Evolutionary conservation across 2,888 invertebrate genomes (phyloP).

Genomic region (Leptinotarsa peninsularis): DNA sequence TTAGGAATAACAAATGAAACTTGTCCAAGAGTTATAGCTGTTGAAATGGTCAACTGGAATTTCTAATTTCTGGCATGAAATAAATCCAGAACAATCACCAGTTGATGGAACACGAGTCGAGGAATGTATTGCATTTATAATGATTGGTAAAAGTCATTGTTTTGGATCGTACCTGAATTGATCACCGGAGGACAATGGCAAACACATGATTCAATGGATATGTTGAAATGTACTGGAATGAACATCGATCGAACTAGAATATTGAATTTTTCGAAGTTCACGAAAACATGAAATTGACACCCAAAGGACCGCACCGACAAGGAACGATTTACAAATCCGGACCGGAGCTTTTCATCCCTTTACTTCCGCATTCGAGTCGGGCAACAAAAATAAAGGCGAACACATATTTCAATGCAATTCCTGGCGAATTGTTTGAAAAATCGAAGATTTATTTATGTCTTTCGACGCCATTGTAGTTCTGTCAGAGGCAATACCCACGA

Average conservation of each 20-base stretch:
- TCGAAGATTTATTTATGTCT: constrained; percentile 50
- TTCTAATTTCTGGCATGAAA: no score
- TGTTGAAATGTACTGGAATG: no score
- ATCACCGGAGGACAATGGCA: no score
- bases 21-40: no score
- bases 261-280: neutral
- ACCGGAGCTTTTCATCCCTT: neutral
- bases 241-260: neutral
- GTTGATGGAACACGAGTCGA: no score
- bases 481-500: constrained; percentile 38
- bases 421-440: constrained; percentile 46
- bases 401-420: constrained; percentile 50
- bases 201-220: no score
- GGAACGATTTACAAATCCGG: constrained; percentile 3
- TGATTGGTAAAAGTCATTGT: no score
- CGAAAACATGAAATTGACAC: neutral
- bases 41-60: no score
- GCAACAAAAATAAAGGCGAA: constrained; percentile 42
- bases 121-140: no score
- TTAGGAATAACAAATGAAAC: no score
- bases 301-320: neutral
- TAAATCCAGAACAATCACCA: no score
- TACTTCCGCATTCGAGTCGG: constrained; percentile 22
- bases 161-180: no score
- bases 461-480: constrained; percentile 48